phyloP scores from a whole-genome alignment of 1,140 invertebrate species.

The Aphidius ervi region DNA sequence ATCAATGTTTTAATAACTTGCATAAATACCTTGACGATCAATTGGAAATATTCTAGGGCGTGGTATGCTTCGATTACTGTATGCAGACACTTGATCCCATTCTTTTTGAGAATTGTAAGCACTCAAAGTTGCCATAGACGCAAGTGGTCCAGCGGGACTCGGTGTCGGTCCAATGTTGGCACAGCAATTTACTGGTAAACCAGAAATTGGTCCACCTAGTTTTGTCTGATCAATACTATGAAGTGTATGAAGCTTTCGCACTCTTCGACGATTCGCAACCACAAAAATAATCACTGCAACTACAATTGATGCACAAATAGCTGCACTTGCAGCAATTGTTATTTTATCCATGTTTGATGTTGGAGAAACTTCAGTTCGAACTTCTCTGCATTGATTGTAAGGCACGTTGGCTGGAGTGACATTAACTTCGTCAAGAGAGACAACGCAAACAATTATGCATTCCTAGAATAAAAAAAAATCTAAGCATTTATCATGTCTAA shows the following conservation, averaged over 20 bases:
- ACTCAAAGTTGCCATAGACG: slow-evolving; percentile 74
- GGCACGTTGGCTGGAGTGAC: slow-evolving; percentile 82
- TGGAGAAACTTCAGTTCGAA: slow-evolving; percentile 74
- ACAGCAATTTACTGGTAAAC: slow-evolving; percentile 71
- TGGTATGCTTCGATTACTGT: slow-evolving; percentile 85
- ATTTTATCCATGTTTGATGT: slow-evolving; percentile 90
- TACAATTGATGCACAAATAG: slow-evolving; percentile 89
- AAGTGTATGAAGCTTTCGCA: slow-evolving; percentile 69
- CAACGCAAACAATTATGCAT: slow-evolving; percentile 88
- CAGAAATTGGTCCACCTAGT: slow-evolving; percentile 65
- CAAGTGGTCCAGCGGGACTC: slow-evolving; percentile 70
- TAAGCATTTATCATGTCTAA: slow-evolving; percentile 7
- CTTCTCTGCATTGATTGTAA: slow-evolving; percentile 81
- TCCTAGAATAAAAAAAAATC: slow-evolving; percentile 58
- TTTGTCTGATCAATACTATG: slow-evolving; percentile 61
- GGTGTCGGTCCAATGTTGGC: slow-evolving; percentile 65
- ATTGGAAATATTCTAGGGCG: slow-evolving; percentile 75
- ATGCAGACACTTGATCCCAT: slow-evolving; percentile 91
- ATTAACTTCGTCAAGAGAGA: slow-evolving; percentile 80
- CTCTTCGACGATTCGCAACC: slow-evolving; percentile 71
- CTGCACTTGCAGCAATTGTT: slow-evolving; percentile 86
- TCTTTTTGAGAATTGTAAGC: slow-evolving; percentile 82
- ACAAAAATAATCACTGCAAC: slow-evolving; percentile 84
- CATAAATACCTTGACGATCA: slow-evolving; percentile 57
- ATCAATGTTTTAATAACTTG: neutral